phyloP scores from a whole-genome alignment of 2,888 invertebrate genomes.

The Apodemia hepburni region DNA sequence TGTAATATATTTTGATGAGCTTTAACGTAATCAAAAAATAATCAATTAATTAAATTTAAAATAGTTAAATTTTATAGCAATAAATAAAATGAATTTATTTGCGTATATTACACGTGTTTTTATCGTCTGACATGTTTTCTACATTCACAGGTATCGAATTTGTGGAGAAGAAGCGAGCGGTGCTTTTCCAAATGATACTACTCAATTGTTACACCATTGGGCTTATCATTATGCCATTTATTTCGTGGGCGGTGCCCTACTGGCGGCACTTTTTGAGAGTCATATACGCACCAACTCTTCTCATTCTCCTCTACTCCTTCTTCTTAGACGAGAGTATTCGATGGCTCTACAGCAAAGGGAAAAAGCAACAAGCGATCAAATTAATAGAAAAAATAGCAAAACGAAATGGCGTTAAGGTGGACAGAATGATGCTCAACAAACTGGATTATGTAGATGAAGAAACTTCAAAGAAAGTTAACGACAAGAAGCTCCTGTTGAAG shows the following conservation, averaged over 20 bases:
- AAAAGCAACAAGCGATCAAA: slow-evolving; percentile 48
- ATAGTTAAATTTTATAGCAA: too few relatives aligned
- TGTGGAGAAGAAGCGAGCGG: slow-evolving; percentile 61
- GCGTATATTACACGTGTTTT: too few relatives aligned
- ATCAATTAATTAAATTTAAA: too few relatives aligned
- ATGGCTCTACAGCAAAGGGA: slow-evolving; percentile 69
- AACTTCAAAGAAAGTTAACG: slow-evolving; percentile 42
- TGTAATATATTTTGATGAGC: too few relatives aligned
- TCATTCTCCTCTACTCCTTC: slow-evolving; percentile 59
- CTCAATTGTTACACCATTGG: slow-evolving; percentile 67
- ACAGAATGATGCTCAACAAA: slow-evolving; percentile 46
- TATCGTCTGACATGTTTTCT: neutral
- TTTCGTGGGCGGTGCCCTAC: slow-evolving; percentile 66
- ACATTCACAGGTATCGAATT: slow-evolving; percentile 61
- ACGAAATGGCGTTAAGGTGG: slow-evolving; percentile 51
- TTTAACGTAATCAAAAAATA: too few relatives aligned
- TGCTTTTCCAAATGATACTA: slow-evolving; percentile 66
- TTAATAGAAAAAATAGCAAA: slow-evolving; percentile 63
- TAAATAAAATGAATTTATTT: too few relatives aligned
- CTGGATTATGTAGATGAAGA: slow-evolving; percentile 55
- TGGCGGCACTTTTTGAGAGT: slow-evolving; percentile 65
- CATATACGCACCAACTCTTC: slow-evolving; percentile 64
- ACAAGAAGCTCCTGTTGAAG: slow-evolving; percentile 53
- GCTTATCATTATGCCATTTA: slow-evolving; percentile 62
- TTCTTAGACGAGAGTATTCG: slow-evolving; percentile 69